Conservation (phyloP, 2,113 vertebrate species). For the Camelus dromedarius region DNA sequence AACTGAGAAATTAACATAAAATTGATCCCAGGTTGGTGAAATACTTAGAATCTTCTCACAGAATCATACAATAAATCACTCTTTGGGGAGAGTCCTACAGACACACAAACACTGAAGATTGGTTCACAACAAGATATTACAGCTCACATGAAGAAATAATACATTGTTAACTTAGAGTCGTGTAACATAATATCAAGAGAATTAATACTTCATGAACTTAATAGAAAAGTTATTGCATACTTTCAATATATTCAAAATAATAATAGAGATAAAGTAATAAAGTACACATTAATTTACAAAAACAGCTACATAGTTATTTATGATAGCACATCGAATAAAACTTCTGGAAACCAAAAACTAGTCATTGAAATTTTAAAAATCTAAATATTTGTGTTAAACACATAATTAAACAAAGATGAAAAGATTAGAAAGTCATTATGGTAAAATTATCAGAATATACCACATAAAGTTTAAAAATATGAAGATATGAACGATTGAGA, state of each 20-base stretch:
- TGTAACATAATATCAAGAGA: background rate
- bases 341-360: background rate
- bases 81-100: background rate
- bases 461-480: background rate
- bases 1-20: background rate
- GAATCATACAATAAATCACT: background rate
- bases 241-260: background rate
- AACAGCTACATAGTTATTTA: background rate
- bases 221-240: background rate
- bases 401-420: background rate
- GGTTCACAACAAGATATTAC: background rate
- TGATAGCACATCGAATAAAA: background rate
- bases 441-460: background rate
- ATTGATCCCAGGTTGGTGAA: background rate
- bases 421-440: background rate
- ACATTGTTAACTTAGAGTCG: background rate
- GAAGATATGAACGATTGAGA: background rate
- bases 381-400: background rate
- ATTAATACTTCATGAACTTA: background rate
- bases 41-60: background rate
- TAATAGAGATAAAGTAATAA: background rate
- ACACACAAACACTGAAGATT: background rate
- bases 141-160: background rate
- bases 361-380: background rate
- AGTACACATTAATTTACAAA: background rate